Percentiles rank a stretch among this genome's conserved stretches.
Conservation (phyloP, 2,888 invertebrate genomes). For the Lasiommata megera region DNA sequence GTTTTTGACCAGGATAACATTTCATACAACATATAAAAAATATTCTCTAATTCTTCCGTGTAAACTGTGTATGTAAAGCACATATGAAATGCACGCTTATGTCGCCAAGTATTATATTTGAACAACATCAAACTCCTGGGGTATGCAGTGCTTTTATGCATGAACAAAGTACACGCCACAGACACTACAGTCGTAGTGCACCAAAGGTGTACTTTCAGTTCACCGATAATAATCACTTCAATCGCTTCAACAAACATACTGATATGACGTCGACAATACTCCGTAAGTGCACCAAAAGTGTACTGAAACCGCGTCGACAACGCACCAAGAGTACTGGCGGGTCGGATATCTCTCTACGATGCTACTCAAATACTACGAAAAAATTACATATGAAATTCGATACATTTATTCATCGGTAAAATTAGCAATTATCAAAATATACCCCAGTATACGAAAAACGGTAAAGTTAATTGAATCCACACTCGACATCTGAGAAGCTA, state of each 20-base stretch:
- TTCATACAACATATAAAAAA: too few relatives aligned
- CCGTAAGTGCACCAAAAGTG: not conserved
- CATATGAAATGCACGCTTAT: too few relatives aligned
- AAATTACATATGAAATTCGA: not conserved
- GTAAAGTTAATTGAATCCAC: conserved; percentile 43
- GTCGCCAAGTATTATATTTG: too few relatives aligned
- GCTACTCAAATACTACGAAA: not conserved
- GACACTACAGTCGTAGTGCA: not conserved
- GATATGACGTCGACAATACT: not conserved
- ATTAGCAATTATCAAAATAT: conserved; percentile 50
- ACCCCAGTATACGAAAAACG: conserved; percentile 46
- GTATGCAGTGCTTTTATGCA: too few relatives aligned
- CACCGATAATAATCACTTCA: not conserved
- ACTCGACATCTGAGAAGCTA: conserved; percentile 58
- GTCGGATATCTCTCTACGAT: conserved; percentile 32
- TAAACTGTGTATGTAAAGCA: too few relatives aligned
- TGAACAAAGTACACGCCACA: not conserved
- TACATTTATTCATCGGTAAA: conserved; percentile 25
- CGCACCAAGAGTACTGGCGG: not conserved
- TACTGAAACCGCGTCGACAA: not conserved
- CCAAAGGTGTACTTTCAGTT: not conserved
- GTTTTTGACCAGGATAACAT: too few relatives aligned
- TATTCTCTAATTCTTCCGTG: too few relatives aligned
- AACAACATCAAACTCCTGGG: too few relatives aligned
- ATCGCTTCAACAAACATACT: not conserved